A percentile compares a stretch with the other conserved stretches of the same genome.
phyloP scores from a whole-genome alignment of 2,113 vertebrate species.

The Xiphias gladius region DNA sequence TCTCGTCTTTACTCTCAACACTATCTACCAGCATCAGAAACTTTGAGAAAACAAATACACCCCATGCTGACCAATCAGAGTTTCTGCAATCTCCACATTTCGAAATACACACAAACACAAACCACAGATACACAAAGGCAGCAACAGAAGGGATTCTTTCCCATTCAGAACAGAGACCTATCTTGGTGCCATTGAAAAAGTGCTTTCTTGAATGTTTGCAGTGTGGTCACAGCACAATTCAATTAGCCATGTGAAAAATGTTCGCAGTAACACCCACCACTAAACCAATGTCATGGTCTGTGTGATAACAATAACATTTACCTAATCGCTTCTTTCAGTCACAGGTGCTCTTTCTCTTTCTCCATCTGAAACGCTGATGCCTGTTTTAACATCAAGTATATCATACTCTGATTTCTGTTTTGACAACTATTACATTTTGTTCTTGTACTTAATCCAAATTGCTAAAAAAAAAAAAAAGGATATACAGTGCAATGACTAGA shows the following conservation, averaged over 20 bases:
- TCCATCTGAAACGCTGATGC: neutral
- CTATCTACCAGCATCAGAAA: neutral
- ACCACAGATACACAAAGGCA: neutral
- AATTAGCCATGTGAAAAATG: conserved; percentile 4
- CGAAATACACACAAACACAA: neutral
- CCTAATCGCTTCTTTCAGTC: neutral
- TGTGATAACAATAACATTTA: conserved; percentile 1
- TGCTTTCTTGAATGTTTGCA: neutral
- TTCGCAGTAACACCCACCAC: neutral
- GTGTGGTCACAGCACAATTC: neutral
- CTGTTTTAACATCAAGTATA: conserved; percentile 3
- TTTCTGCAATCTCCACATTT: neutral
- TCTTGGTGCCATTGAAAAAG: neutral
- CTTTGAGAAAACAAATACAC: neutral
- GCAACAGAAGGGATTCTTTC: neutral
- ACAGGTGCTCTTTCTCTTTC: neutral
- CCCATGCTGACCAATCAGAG: neutral
- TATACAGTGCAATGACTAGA: neutral
- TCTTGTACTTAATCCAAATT: neutral
- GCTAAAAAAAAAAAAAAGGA: neutral
- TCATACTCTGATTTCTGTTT: neutral
- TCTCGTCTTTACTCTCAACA: neutral
- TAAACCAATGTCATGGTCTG: neutral
- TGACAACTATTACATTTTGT: neutral
- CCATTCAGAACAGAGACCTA: neutral